phyloP scores from a whole-genome alignment of 2,888 invertebrate species.

The Trichogramma evanescens region DNA sequence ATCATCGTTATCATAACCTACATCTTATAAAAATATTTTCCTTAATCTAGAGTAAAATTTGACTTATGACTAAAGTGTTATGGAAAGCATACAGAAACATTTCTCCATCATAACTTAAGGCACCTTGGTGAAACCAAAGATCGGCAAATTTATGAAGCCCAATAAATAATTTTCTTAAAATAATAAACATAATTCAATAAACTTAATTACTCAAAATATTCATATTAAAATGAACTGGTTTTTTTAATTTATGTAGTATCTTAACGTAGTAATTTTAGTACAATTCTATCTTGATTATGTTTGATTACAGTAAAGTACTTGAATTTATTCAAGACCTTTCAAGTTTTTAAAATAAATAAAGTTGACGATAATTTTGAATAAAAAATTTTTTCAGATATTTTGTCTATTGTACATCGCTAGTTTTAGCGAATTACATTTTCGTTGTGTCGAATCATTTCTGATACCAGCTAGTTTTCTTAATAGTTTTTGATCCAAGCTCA shows the following conservation, averaged over 20 bases:
- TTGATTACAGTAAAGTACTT: not conserved
- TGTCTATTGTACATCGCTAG: no score
- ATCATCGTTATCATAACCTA: slow-evolving; percentile 31
- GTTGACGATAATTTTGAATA: not conserved
- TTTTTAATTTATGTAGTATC: not conserved
- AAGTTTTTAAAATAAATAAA: not conserved
- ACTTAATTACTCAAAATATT: not conserved
- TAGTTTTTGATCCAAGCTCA: slow-evolving; percentile 19
- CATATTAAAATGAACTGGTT: not conserved
- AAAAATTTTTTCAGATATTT: not conserved
- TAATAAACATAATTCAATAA: slow-evolving; percentile 1
- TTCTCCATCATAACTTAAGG: slow-evolving; percentile 25
- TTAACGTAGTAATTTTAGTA: no score
- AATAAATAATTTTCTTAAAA: slow-evolving; percentile 13
- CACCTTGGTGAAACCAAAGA: slow-evolving; percentile 34
- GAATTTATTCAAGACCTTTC: slow-evolving; percentile 9
- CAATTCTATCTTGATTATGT: not conserved
- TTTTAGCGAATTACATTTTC: slow-evolving; percentile 9
- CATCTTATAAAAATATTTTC: slow-evolving; percentile 5
- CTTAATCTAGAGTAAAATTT: not conserved
- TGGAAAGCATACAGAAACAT: slow-evolving; percentile 30
- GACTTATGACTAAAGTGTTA: slow-evolving; percentile 21
- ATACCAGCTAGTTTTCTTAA: not conserved
- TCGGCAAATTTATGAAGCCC: slow-evolving; percentile 13
- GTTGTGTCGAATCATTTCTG: slow-evolving; percentile 3